These are phyloP conservation scores for Achlya flavicornis DNA, from an alignment of 2,888 invertebrate species.

Conservation along the genomic window DNA sequence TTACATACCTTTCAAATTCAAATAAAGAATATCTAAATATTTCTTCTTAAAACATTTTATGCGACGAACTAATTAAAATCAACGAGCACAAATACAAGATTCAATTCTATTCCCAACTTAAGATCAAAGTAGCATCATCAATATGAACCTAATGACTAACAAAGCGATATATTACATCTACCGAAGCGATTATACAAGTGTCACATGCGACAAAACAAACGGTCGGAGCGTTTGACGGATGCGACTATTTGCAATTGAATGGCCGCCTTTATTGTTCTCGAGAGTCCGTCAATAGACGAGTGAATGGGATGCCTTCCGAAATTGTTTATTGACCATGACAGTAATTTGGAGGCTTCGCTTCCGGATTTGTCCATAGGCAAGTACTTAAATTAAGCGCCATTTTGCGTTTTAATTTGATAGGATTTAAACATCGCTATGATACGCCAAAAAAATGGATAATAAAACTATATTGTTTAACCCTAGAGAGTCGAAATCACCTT, in stretches of 20 bases:
- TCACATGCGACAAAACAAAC: slow-evolving; percentile 3
- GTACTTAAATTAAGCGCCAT: too few relatives aligned
- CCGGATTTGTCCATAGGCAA: not conserved
- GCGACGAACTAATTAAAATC: not conserved
- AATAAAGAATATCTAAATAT: too few relatives aligned
- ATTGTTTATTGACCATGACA: slow-evolving; percentile 22
- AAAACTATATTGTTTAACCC: not conserved
- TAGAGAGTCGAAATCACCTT: not conserved
- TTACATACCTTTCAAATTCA: too few relatives aligned
- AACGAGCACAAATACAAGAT: not conserved
- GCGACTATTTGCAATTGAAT: slow-evolving; percentile 34
- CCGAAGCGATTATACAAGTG: slow-evolving; percentile 1
- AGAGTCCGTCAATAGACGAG: slow-evolving; percentile 29
- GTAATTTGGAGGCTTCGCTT: not conserved
- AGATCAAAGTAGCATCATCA: slow-evolving; percentile 5
- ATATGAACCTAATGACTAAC: not conserved
- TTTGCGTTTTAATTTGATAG: not conserved
- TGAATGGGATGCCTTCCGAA: slow-evolving; percentile 30
- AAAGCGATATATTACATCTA: not conserved
- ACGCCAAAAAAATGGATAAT: not conserved
- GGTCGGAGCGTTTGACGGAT: slow-evolving; percentile 16
- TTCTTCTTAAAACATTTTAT: not conserved
- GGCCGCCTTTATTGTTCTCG: slow-evolving; percentile 36
- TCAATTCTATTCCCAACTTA: not conserved
- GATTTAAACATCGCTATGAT: too few relatives aligned